Conservation (phyloP, 2,113 vertebrate species). For the Rhinogobius similis region DNA sequence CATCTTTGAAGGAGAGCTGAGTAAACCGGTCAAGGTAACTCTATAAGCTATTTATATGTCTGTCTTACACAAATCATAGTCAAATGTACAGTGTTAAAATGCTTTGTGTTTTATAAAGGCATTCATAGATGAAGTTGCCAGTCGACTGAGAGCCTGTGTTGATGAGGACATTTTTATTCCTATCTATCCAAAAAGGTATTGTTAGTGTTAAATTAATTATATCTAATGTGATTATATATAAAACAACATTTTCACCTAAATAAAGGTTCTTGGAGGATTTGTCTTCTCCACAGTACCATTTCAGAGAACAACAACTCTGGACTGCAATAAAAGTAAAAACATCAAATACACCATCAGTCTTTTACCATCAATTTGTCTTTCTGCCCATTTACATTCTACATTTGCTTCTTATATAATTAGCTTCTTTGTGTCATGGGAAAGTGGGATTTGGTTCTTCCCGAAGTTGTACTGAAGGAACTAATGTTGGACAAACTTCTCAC, state of each 20-base stretch:
- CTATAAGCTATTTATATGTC: background rate
- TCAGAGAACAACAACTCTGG: slow-evolving; percentile 88
- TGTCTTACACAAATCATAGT: background rate
- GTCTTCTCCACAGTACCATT: slow-evolving; percentile 76
- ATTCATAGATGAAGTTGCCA: slow-evolving; percentile 76
- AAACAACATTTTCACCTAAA: slow-evolving; percentile 10
- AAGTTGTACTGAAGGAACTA: slow-evolving; percentile 81
- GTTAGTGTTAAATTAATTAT: background rate
- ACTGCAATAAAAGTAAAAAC: slow-evolving; percentile 86
- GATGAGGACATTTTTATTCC: slow-evolving; percentile 95
- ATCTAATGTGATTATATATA: background rate
- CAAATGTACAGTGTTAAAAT: background rate
- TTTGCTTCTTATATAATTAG: slow-evolving; percentile 62
- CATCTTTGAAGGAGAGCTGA: slow-evolving; percentile 75
- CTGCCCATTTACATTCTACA: background rate
- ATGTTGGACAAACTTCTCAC: slow-evolving; percentile 87
- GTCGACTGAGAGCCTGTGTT: slow-evolving; percentile 82
- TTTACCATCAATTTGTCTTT: background rate
- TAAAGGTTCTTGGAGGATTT: slow-evolving; percentile 81
- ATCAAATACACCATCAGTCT: background rate
- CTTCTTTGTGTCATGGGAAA: slow-evolving; percentile 84
- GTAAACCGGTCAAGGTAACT: slow-evolving; percentile 83
- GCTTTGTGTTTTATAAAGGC: slow-evolving; percentile 66
- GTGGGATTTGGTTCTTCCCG: slow-evolving; percentile 85
- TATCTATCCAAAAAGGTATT: slow-evolving; percentile 81